A percentile compares a stretch with the other conserved stretches of the same genome.
phyloP scores from a whole-genome alignment of 2,797 vertebrate species.

The Peromyscus attwateri region DNA sequence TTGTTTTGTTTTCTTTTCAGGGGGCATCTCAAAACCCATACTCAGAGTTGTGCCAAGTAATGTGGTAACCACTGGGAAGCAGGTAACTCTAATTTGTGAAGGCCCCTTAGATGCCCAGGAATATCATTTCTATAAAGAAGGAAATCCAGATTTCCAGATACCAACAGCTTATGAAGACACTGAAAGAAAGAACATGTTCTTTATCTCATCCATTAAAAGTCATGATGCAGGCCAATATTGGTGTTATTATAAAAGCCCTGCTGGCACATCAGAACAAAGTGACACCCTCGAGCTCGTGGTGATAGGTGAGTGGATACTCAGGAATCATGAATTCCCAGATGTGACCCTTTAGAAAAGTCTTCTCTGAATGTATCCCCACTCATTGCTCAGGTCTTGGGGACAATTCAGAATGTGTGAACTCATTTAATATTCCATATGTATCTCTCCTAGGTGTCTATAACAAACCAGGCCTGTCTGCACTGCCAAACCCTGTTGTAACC shows the following conservation, averaged over 20 bases:
- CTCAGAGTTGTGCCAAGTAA: background rate
- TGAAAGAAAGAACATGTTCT: background rate
- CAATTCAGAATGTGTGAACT: background rate
- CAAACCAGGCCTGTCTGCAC: no score
- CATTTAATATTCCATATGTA: background rate
- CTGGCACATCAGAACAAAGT: fast-evolving
- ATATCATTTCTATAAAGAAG: background rate
- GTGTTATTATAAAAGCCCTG: fast-evolving
- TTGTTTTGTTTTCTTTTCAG: background rate
- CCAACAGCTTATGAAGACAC: background rate
- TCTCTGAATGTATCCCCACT: background rate
- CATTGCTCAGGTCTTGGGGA: fast-evolving
- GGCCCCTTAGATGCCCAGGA: no score
- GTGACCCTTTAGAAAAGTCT: background rate
- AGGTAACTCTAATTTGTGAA: background rate
- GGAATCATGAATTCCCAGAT: no score
- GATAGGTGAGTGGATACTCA: background rate
- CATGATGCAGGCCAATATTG: fast-evolving
- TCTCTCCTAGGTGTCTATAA: background rate
- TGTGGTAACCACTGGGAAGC: background rate
- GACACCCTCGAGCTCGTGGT: background rate
- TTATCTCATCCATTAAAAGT: background rate
- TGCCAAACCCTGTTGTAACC: no score
- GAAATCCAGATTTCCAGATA: background rate
- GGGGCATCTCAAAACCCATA: background rate